Conservation (phyloP, 2,888 invertebrate species). For the Drosophila sordidula region DNA sequence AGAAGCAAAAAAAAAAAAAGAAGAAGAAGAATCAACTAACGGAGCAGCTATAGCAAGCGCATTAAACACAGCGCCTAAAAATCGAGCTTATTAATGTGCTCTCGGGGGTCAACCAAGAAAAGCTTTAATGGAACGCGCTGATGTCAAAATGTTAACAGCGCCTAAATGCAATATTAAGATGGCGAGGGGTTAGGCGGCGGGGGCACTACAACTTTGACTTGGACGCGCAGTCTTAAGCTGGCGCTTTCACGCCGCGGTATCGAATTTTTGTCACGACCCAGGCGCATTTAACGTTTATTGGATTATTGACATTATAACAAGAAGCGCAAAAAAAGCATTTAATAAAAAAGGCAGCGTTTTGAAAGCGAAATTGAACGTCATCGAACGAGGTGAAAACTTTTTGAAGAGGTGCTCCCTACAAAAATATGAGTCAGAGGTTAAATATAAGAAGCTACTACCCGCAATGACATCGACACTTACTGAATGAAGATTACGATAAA, state of each 20-base stretch:
- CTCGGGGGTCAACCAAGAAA: constrained; percentile 39
- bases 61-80: constrained; percentile 35
- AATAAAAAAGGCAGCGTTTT: constrained; percentile 39
- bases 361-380: constrained; percentile 70
- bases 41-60: constrained; percentile 15
- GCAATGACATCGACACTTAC: constrained; percentile 47
- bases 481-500: background rate
- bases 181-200: background rate
- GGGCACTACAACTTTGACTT: constrained; percentile 11
- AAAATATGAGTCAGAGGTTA: constrained; percentile 66
- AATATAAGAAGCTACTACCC: constrained; percentile 50
- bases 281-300: constrained; percentile 75
- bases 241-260: constrained; percentile 73
- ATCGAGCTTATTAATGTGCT: constrained; percentile 71
- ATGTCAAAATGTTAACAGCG: constrained; percentile 77
- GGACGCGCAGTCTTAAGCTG: constrained; percentile 32
- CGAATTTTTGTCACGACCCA: constrained; percentile 77
- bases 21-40: constrained; percentile 22
- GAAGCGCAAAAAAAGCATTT: constrained; percentile 22
- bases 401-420: constrained; percentile 23
- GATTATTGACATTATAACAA: constrained; percentile 79
- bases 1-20: background rate
- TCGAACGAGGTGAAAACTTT: constrained; percentile 51
- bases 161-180: constrained; percentile 39
- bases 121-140: constrained; percentile 69